Evolutionary conservation across 1,140 invertebrate species (phyloP).

Genomic region (Drosophila tristis): DNA sequence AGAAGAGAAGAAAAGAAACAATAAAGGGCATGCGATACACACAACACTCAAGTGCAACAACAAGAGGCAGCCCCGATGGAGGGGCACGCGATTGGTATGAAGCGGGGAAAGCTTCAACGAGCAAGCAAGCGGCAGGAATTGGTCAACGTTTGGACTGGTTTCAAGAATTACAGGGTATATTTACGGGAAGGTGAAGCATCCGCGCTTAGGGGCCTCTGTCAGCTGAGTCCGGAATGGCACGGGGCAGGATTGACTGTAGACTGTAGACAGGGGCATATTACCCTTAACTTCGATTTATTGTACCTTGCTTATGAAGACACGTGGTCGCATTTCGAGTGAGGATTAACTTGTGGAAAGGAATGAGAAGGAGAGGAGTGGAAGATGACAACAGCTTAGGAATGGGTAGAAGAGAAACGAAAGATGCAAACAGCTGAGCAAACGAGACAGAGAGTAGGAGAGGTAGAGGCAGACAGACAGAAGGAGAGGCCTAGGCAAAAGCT

Average conservation of each 20-base stretch:
- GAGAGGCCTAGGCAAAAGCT: constrained; percentile 11
- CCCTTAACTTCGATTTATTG: too few species aligned
- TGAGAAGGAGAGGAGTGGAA: constrained; percentile 26
- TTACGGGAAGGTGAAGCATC: too few species aligned
- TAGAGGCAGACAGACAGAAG: background rate
- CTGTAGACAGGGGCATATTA: too few species aligned
- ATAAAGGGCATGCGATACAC: constrained; percentile 53
- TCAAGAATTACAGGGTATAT: constrained; percentile 45
- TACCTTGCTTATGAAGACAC: too few species aligned
- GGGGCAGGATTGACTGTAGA: too few species aligned
- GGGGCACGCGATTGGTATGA: too few species aligned
- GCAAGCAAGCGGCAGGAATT: constrained; percentile 52
- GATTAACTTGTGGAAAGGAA: constrained; percentile 28
- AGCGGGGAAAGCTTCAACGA: constrained; percentile 24
- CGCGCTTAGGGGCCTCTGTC: too few species aligned
- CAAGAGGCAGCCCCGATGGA: background rate
- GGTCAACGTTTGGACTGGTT: constrained; percentile 33
- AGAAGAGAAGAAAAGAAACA: constrained; percentile 32
- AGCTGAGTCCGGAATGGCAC: too few species aligned
- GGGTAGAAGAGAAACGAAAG: constrained; percentile 9
- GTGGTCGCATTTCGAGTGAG: too few species aligned
- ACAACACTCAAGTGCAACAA: constrained; percentile 53
- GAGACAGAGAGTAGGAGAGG: too few species aligned
- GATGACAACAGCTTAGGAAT: constrained; percentile 2
- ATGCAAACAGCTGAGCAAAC: background rate